Evolutionary conservation across 2,888 invertebrate genomes (phyloP).

Genomic region (Campoplex capitator): DNA sequence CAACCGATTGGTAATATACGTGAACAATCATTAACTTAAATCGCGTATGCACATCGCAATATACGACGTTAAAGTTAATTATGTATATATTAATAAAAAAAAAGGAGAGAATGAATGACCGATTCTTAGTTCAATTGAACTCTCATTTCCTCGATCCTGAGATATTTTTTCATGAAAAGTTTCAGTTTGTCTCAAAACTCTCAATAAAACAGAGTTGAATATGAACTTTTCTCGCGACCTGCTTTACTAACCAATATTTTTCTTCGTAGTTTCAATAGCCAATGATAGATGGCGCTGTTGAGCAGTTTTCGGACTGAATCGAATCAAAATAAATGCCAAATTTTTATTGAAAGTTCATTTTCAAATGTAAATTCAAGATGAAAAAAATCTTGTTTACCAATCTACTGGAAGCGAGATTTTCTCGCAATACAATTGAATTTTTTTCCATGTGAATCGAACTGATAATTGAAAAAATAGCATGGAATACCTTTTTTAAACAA

Average conservation of each 20-base stretch:
- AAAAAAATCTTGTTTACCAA: too few relatives aligned
- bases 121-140: background rate
- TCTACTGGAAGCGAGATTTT: too few relatives aligned
- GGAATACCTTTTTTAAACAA: too few relatives aligned
- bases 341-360: background rate
- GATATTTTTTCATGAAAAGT: background rate
- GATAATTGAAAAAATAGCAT: too few relatives aligned
- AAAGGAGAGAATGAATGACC: background rate
- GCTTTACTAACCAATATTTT: background rate
- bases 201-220: background rate
- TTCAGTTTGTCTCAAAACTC: background rate
- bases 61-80: slow-evolving; percentile 17
- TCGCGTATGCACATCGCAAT: slow-evolving; percentile 47
- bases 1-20: slow-evolving; percentile 21
- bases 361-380: too few relatives aligned
- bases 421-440: too few relatives aligned
- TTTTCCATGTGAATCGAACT: too few relatives aligned
- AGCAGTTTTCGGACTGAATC: background rate
- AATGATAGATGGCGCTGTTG: background rate
- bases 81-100: background rate
- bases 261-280: background rate
- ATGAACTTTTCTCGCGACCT: background rate
- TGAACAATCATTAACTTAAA: background rate
- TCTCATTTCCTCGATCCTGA: background rate
- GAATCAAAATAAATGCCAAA: background rate